Evolutionary conservation across 2,797 vertebrate species (phyloP).

Genomic region (Acipenser transmontanus): DNA sequence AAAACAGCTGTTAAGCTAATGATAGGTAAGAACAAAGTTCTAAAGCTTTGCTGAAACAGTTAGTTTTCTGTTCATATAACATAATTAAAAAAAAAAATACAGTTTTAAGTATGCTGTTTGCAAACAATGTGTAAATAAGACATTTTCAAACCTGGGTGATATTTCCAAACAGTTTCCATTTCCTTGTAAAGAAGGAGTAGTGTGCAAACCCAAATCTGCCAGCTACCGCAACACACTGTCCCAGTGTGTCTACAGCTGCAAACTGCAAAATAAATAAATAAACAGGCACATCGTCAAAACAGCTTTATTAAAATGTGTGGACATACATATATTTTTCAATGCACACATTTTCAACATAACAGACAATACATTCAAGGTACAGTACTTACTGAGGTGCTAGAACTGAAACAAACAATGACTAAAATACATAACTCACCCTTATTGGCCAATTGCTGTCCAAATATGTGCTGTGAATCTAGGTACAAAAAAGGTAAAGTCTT

Average conservation of each 20-base stretch:
- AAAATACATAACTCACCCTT: slow-evolving; percentile 68
- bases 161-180: slow-evolving; percentile 98
- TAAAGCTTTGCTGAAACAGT: no score
- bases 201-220: slow-evolving; percentile 95
- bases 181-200: slow-evolving; percentile 90
- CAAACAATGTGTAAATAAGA: no score
- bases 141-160: slow-evolving; percentile 79
- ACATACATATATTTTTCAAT: neutral
- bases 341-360: no score
- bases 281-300: neutral
- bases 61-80: neutral
- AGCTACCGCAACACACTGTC: slow-evolving; percentile 90
- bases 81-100: neutral
- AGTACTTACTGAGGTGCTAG: no score
- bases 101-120: neutral
- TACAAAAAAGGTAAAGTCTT: slow-evolving; percentile 14
- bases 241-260: slow-evolving; percentile 89
- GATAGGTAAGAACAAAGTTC: no score
- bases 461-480: slow-evolving; percentile 93
- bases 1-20: no score
- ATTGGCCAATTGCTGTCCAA: slow-evolving; percentile 98
- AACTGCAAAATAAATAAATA: slow-evolving; percentile 61
- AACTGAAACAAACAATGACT: neutral
- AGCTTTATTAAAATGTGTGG: neutral
- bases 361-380: no score